Conservation (phyloP, 2,888 invertebrate genomes). For the Podotricha telesiphe region DNA sequence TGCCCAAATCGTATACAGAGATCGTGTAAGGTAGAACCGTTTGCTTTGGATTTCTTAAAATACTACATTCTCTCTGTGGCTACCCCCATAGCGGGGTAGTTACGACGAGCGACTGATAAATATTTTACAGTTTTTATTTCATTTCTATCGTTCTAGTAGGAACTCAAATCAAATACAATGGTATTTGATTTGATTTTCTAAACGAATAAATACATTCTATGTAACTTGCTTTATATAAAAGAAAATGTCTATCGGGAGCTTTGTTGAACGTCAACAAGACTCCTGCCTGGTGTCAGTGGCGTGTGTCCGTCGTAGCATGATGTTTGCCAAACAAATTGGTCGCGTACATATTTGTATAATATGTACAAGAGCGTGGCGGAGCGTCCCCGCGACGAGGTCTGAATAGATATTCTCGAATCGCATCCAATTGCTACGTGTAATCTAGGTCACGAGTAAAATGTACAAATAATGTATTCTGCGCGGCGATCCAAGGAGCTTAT, state of each 20-base stretch:
- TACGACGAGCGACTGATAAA: too few relatives aligned
- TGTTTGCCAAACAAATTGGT: constrained; percentile 11
- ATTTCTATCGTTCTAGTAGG: neutral
- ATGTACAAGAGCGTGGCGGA: neutral
- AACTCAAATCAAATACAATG: too few relatives aligned
- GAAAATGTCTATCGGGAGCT: neutral
- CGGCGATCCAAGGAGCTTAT: constrained; percentile 34
- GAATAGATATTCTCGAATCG: constrained; percentile 35
- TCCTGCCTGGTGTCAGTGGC: neutral
- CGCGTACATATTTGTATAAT: constrained; percentile 14
- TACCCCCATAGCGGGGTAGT: too few relatives aligned
- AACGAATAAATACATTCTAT: neutral
- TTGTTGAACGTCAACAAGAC: constrained; percentile 1
- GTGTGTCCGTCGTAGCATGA: neutral
- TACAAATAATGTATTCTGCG: constrained; percentile 40
- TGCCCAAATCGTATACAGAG: neutral
- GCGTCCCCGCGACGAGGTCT: constrained; percentile 25
- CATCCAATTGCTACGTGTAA: constrained; percentile 32
- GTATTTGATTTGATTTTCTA: neutral
- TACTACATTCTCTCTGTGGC: too few relatives aligned
- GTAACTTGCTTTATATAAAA: neutral
- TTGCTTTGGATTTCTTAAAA: neutral
- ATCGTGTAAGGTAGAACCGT: neutral
- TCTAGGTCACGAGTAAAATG: constrained; percentile 36
- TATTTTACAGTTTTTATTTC: too few relatives aligned